These are phyloP conservation scores for Neodon shergylaensis DNA, from an alignment of 2,113 vertebrate genomes.

Conservation along the genomic window DNA sequence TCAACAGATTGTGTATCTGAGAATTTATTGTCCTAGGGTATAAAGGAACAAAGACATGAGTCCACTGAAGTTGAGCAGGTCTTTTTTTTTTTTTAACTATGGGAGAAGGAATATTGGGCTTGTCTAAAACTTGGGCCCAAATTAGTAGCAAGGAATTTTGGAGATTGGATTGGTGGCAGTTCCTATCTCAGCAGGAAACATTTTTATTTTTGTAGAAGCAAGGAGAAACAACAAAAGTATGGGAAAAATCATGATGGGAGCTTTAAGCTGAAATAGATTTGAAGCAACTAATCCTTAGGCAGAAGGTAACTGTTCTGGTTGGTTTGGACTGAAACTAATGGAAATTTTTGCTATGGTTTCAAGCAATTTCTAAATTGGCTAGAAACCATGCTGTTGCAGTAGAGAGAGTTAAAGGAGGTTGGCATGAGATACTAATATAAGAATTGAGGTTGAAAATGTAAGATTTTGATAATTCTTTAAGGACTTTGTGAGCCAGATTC, in stretches of 20 bases:
- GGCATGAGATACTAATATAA: not conserved
- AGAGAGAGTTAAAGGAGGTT: not conserved
- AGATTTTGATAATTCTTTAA: conserved; percentile 30
- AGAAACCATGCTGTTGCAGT: not conserved
- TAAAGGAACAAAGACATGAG: not conserved
- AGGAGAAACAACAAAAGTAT: not conserved
- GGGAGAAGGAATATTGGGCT: not conserved
- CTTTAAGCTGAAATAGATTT: conserved; percentile 20
- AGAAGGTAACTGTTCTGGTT: not conserved
- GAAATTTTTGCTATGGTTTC: not conserved
- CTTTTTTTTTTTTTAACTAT: too few species aligned
- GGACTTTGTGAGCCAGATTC: not conserved
- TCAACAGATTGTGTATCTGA: not conserved
- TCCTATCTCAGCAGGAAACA: not conserved
- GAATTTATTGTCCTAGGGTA: not conserved
- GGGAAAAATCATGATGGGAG: not conserved
- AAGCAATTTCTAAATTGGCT: not conserved
- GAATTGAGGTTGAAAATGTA: not conserved
- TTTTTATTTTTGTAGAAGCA: not conserved
- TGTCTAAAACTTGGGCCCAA: not conserved
- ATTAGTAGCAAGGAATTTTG: not conserved
- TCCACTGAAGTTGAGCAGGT: not conserved
- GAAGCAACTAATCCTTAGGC: not conserved
- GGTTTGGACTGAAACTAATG: not conserved
- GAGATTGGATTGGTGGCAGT: not conserved